Percentiles rank a stretch among this genome's conserved stretches.
Conservation (phyloP, 2,113 vertebrate species). For the Nematolebias whitei region DNA sequence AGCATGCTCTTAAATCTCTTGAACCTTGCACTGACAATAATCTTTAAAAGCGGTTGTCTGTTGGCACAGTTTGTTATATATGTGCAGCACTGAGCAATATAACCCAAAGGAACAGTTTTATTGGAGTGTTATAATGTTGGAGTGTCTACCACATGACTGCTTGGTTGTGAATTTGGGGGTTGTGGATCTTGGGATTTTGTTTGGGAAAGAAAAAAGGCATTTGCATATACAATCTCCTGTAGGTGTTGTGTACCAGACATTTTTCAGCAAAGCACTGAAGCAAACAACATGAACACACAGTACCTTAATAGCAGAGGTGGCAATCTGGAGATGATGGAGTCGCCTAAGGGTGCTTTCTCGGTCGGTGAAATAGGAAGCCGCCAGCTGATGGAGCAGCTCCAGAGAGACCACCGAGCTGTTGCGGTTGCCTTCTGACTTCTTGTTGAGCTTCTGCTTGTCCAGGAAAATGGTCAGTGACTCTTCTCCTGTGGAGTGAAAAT, state of each 20-base stretch:
- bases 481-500: conserved; percentile 82
- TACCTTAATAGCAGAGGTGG: conserved; percentile 97
- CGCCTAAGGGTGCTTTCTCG: conserved; percentile 92
- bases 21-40: conserved; percentile 37
- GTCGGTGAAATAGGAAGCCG: conserved; percentile 98
- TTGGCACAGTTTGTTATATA: conserved; percentile 23
- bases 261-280: not conserved
- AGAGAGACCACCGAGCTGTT: conserved; percentile 90
- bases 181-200: conserved; percentile 9
- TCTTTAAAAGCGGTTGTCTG: conserved; percentile 33
- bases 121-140: conserved; percentile 24
- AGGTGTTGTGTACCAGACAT: not conserved
- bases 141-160: conserved; percentile 10
- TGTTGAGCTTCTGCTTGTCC: conserved; percentile 95
- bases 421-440: conserved; percentile 85
- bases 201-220: conserved; percentile 20
- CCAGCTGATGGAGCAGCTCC: conserved; percentile 95
- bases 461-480: conserved; percentile 98
- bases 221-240: not conserved
- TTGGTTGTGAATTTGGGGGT: conserved; percentile 19
- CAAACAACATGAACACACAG: not conserved
- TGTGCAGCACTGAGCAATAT: not conserved
- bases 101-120: conserved; percentile 34
- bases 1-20: not conserved
- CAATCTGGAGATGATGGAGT: conserved; percentile 97